These are phyloP conservation scores for Eupithecia tripunctaria DNA, from an alignment of 2,888 invertebrate genomes.

Conservation along the genomic window DNA sequence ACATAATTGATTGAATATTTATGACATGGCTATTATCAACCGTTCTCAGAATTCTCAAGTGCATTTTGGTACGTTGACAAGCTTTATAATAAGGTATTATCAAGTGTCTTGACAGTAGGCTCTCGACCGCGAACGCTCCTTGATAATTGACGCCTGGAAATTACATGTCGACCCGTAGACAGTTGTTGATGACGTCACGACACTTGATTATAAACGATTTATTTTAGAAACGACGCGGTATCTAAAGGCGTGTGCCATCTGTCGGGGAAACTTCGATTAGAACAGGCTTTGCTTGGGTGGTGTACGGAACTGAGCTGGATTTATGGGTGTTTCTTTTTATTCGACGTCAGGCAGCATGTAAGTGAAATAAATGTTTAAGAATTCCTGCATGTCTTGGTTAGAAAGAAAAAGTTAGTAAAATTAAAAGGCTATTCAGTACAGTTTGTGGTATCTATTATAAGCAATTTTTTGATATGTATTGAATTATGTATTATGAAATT, in stretches of 20 bases:
- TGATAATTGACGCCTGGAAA: conserved; percentile 84
- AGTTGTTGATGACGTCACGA: conserved; percentile 83
- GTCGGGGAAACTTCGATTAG: conserved; percentile 39
- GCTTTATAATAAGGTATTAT: conserved; percentile 69
- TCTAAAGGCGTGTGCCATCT: conserved; percentile 40
- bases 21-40: conserved; percentile 5
- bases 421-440: background rate
- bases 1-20: background rate
- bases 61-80: conserved; percentile 37
- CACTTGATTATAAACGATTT: conserved; percentile 83
- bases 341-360: background rate
- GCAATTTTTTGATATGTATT: too few species aligned
- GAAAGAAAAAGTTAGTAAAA: background rate
- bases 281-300: conserved; percentile 20
- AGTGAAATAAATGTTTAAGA: background rate
- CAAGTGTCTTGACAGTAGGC: conserved; percentile 71
- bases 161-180: conserved; percentile 81
- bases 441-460: too few species aligned
- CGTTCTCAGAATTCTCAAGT: conserved; percentile 16
- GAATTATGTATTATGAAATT: too few species aligned
- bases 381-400: background rate
- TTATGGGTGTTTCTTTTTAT: conserved; percentile 22
- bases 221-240: conserved; percentile 69
- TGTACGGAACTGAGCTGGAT: conserved; percentile 14
- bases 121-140: conserved; percentile 71